phyloP scores from a whole-genome alignment of 2,113 vertebrate species.

The Rhinoderma darwinii region DNA sequence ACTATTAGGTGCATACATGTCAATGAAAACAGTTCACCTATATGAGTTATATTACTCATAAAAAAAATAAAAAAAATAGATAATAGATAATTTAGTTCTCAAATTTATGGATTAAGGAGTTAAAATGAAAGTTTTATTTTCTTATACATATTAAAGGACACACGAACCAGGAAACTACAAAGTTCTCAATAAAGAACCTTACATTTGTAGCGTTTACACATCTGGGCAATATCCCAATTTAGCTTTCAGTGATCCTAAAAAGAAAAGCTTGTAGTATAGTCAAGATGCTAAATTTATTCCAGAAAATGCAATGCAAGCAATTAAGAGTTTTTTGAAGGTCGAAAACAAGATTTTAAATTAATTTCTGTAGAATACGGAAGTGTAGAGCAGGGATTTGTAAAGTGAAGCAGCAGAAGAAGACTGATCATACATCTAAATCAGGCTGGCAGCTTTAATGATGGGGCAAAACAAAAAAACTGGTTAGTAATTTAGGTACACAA shows the following conservation, averaged over 20 bases:
- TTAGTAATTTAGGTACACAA: neutral
- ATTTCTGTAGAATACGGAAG: conserved; percentile 1
- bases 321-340: neutral
- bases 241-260: conserved; percentile 2
- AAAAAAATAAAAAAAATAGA: too few relatives aligned
- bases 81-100: too few relatives aligned
- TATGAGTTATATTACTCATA: too few relatives aligned
- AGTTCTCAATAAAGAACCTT: neutral
- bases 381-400: neutral
- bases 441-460: conserved; percentile 1
- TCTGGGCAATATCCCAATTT: conserved; percentile 28
- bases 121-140: neutral
- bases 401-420: neutral
- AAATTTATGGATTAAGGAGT: neutral
- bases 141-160: neutral
- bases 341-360: conserved; percentile 6
- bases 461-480: neutral
- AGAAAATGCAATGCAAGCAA: conserved; percentile 7
- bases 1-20: too few relatives aligned
- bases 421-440: conserved; percentile 16
- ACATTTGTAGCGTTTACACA: neutral
- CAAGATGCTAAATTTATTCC: neutral
- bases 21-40: too few relatives aligned
- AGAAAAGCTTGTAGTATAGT: neutral
- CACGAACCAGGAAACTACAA: neutral